Conservation (phyloP, 2,797 vertebrate species). For the Falco naumanni region DNA sequence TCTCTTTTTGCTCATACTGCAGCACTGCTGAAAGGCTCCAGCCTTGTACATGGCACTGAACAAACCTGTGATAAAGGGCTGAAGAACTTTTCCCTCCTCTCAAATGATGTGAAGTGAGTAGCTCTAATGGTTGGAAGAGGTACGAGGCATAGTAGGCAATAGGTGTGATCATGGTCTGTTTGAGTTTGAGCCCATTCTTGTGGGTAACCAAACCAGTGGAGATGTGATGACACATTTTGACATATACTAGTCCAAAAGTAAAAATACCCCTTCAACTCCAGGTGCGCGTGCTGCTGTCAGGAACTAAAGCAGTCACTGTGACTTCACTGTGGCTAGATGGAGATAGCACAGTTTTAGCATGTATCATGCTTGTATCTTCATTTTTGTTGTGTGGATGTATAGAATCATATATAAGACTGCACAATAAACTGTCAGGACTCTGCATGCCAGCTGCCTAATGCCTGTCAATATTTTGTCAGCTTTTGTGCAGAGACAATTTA, state of each 20-base stretch:
- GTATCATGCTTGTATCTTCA: background rate
- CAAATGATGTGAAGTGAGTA: background rate
- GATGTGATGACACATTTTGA: fast-evolving
- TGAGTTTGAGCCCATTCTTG: background rate
- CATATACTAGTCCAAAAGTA: background rate
- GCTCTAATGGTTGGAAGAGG: background rate
- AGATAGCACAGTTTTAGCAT: background rate
- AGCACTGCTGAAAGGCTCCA: background rate
- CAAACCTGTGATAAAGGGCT: background rate
- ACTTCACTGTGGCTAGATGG: background rate
- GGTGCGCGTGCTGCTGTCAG: background rate
- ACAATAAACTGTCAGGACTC: background rate
- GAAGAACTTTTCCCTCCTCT: background rate
- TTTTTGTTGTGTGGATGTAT: background rate
- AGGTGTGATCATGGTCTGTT: background rate
- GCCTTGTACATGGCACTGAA: background rate
- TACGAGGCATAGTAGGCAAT: background rate
- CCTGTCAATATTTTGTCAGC: background rate
- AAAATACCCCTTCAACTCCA: background rate
- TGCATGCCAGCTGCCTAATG: background rate
- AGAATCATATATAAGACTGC: background rate
- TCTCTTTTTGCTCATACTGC: background rate
- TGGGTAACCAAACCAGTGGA: background rate
- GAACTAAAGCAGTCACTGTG: background rate
- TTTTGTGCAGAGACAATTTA: background rate